Conservation (phyloP, 2,888 invertebrate genomes). For the Brenthis hecate region DNA sequence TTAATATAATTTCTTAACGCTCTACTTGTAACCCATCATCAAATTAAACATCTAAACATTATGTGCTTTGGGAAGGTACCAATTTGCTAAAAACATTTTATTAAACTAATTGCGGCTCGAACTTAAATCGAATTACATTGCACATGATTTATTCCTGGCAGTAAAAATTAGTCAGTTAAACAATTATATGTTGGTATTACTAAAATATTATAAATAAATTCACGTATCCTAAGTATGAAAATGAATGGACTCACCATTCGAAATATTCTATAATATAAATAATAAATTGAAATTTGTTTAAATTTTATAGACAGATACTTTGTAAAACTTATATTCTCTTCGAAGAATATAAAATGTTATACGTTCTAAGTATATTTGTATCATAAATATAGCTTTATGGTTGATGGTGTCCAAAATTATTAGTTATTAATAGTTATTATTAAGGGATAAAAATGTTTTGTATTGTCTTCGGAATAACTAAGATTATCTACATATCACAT, state of each 20-base stretch:
- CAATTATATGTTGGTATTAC: neutral
- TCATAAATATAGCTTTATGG: too few relatives aligned
- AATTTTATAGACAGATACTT: too few relatives aligned
- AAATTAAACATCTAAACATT: conserved; percentile 75
- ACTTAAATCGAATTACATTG: conserved; percentile 32
- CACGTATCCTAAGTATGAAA: too few relatives aligned
- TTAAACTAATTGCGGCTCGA: conserved; percentile 61
- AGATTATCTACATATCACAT: neutral
- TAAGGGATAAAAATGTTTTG: neutral
- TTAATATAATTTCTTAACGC: conserved; percentile 68
- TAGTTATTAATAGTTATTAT: neutral
- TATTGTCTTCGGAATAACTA: neutral
- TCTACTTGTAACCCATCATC: conserved; percentile 65
- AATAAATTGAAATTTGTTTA: too few relatives aligned
- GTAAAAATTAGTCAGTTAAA: neutral
- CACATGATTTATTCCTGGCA: conserved; percentile 18
- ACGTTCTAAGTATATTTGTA: too few relatives aligned
- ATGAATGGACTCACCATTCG: too few relatives aligned
- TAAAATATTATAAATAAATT: neutral
- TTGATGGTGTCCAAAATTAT: too few relatives aligned
- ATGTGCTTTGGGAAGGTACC: conserved; percentile 70
- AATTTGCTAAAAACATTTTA: conserved; percentile 70
- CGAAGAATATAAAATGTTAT: too few relatives aligned
- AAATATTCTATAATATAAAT: too few relatives aligned
- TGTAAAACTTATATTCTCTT: too few relatives aligned